Evolutionary conservation across 30 jellyfish, hydroid and myxozoan species (phyloP).

Genomic region (Pelagia noctiluca): DNA sequence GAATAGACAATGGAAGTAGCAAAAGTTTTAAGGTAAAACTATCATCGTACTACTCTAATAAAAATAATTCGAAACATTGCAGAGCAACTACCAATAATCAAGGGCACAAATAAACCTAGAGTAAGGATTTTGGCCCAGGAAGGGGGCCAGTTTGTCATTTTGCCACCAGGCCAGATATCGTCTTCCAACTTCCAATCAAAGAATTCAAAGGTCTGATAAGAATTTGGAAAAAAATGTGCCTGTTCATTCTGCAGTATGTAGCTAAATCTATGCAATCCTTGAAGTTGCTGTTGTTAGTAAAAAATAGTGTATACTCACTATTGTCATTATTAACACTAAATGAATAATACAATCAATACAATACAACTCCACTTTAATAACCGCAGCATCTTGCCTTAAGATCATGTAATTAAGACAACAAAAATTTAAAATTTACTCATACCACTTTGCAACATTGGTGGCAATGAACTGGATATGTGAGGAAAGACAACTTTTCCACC

Average conservation of each 20-base stretch:
- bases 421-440: background rate
- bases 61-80: background rate
- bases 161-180: no score
- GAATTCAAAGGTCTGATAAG: no score
- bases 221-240: no score
- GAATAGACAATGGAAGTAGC: background rate
- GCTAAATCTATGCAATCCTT: no score
- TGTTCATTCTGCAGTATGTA: no score
- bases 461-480: constrained; percentile 83
- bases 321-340: no score
- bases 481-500: constrained; percentile 99
- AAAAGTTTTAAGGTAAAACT: background rate
- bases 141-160: no score
- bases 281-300: no score
- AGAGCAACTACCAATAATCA: background rate
- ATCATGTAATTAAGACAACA: background rate
- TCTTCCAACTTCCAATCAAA: no score
- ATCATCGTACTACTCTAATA: background rate
- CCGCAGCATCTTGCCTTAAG: background rate
- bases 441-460: constrained; percentile 96
- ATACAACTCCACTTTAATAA: background rate
- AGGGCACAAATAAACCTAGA: background rate
- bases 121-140: background rate
- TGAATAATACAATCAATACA: background rate
- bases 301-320: no score